Conservation (phyloP, 2,888 invertebrate genomes). For the Caprella mutica region DNA sequence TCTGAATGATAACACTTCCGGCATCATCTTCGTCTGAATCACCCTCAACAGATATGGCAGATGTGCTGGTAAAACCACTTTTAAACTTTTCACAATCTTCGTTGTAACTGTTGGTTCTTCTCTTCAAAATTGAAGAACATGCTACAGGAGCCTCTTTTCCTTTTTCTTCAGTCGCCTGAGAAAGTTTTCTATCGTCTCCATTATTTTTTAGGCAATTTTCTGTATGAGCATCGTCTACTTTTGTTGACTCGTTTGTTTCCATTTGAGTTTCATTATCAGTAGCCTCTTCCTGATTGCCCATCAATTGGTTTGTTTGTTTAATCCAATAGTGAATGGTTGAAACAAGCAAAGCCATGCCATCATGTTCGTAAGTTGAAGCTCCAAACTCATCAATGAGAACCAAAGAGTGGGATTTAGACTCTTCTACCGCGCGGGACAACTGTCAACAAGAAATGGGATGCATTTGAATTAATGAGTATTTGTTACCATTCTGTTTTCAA, state of each 20-base stretch:
- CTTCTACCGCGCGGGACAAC: conserved; percentile 60
- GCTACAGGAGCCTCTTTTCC: background rate
- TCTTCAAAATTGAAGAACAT: background rate
- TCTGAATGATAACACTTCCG: too few relatives aligned
- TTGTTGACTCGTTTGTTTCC: too few relatives aligned
- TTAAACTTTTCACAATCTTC: too few relatives aligned
- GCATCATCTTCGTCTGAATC: too few relatives aligned
- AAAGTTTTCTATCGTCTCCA: background rate
- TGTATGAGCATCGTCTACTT: too few relatives aligned
- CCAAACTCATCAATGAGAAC: conserved; percentile 84
- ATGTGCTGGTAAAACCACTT: too few relatives aligned
- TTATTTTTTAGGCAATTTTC: too few relatives aligned
- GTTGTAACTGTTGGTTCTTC: too few relatives aligned
- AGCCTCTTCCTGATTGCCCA: background rate
- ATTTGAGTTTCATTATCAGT: background rate
- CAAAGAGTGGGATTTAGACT: conserved; percentile 54
- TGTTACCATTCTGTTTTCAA: too few relatives aligned
- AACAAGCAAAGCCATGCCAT: conserved; percentile 56
- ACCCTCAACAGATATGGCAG: too few relatives aligned
- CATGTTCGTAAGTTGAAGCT: conserved; percentile 63
- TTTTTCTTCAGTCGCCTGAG: background rate
- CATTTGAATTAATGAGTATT: too few relatives aligned
- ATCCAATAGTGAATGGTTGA: conserved; percentile 23
- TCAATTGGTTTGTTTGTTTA: background rate
- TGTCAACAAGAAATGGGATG: conserved; percentile 39